Evolutionary conservation across 2,113 vertebrate species (phyloP).

Genomic region (Etheostoma spectabile): DNA sequence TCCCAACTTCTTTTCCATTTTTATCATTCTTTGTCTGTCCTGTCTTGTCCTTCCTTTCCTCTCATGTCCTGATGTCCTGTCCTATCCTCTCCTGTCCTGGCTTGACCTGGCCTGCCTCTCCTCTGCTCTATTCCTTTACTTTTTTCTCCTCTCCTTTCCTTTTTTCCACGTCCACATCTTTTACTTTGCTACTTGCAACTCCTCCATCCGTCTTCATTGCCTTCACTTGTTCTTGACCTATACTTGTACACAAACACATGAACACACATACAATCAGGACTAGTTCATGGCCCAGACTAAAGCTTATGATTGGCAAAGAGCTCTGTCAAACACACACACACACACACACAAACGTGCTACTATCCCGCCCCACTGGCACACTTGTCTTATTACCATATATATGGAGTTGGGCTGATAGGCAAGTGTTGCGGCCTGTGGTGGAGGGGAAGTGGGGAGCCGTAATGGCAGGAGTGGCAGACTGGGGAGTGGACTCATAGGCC

Average conservation of each 20-base stretch:
- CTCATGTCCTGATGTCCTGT: conserved; percentile 52
- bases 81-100: neutral
- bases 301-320: conserved; percentile 43
- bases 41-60: conserved; percentile 56
- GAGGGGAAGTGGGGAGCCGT: conserved; percentile 39
- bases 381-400: conserved; percentile 82
- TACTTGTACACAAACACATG: conserved; percentile 10
- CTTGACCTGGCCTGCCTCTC: conserved; percentile 69
- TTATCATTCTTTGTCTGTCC: too few relatives aligned
- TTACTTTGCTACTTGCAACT: neutral
- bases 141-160: neutral
- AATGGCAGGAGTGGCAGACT: conserved; percentile 59
- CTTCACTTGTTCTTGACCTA: neutral
- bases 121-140: conserved; percentile 14
- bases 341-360: conserved; percentile 9
- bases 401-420: conserved; percentile 75
- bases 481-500: conserved; percentile 51
- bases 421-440: conserved; percentile 58
- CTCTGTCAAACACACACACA: conserved; percentile 42
- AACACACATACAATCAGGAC: neutral
- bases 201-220: neutral
- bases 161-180: neutral
- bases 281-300: conserved; percentile 31
- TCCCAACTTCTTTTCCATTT: neutral
- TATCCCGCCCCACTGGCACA: conserved; percentile 44